A percentile compares a stretch with the other conserved stretches of the same genome.
Conservation (phyloP, 2,797 vertebrate genomes). For the Ambastaia sidthimunki region DNA sequence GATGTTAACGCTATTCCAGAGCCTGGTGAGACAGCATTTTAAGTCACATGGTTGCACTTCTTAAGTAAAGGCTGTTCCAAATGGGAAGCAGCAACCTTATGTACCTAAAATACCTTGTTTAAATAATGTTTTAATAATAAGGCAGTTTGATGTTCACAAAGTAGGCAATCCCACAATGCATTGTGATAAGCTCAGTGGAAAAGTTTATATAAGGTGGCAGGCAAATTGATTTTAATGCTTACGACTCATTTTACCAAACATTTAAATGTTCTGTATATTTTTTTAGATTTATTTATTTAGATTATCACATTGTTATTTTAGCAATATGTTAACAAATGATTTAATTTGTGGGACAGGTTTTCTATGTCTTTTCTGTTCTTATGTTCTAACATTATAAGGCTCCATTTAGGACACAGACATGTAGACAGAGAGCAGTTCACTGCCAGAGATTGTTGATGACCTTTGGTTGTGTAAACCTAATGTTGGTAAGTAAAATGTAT, state of each 20-base stretch:
- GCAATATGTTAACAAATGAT: no score
- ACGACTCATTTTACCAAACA: no score
- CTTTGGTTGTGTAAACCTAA: constrained; percentile 7
- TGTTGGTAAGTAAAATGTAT: neutral
- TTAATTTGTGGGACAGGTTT: no score
- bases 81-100: neutral
- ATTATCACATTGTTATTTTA: neutral
- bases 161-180: neutral
- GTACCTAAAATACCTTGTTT: neutral
- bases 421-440: neutral
- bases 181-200: no score
- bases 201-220: neutral
- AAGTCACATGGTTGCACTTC: neutral
- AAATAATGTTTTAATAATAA: neutral
- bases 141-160: neutral
- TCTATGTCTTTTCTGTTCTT: no score
- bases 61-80: neutral
- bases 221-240: no score
- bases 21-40: neutral
- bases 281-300: no score
- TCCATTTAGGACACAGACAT: neutral
- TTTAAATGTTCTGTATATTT: no score
- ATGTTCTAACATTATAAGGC: no score
- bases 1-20: neutral
- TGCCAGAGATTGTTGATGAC: neutral